Evolutionary conservation across 2,797 vertebrate species (phyloP).

Genomic region (Poeciliopsis infans): DNA sequence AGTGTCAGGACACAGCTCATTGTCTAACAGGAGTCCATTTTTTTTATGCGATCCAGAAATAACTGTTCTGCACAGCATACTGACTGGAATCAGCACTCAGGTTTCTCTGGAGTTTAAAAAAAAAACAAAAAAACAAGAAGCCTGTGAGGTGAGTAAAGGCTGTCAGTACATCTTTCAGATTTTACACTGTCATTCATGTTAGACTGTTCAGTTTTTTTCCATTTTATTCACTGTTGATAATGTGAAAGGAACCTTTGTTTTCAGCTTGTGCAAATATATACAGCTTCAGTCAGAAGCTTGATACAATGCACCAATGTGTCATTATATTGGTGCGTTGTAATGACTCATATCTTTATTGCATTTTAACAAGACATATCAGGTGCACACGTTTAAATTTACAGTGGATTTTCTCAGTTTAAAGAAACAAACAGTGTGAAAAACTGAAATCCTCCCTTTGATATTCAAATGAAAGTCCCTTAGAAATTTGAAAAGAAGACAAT

Average conservation of each 20-base stretch:
- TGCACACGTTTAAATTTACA: background rate
- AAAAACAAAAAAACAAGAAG: background rate
- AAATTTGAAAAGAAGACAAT: background rate
- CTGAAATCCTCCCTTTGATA: background rate
- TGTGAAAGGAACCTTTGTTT: constrained; percentile 1
- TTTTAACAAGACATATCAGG: background rate
- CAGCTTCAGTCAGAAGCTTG: background rate
- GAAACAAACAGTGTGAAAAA: background rate
- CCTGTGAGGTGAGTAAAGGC: background rate
- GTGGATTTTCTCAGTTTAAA: background rate
- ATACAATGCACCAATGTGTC: background rate
- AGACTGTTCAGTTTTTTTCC: constrained; percentile 10
- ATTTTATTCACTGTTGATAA: background rate
- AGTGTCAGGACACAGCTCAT: constrained; percentile 46
- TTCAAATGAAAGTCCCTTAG: background rate
- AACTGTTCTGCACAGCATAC: constrained; percentile 13
- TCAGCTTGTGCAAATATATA: background rate
- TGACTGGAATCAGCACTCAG: constrained; percentile 4
- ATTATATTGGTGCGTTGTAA: background rate
- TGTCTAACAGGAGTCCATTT: constrained; percentile 27
- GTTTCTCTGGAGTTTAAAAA: background rate
- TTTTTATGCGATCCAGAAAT: constrained; percentile 15
- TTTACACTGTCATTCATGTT: background rate
- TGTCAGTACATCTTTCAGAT: background rate
- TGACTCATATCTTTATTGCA: background rate